These are phyloP conservation scores for Leptestheria dahalacensis DNA, from an alignment of 1,140 invertebrate genomes.

Conservation along the genomic window DNA sequence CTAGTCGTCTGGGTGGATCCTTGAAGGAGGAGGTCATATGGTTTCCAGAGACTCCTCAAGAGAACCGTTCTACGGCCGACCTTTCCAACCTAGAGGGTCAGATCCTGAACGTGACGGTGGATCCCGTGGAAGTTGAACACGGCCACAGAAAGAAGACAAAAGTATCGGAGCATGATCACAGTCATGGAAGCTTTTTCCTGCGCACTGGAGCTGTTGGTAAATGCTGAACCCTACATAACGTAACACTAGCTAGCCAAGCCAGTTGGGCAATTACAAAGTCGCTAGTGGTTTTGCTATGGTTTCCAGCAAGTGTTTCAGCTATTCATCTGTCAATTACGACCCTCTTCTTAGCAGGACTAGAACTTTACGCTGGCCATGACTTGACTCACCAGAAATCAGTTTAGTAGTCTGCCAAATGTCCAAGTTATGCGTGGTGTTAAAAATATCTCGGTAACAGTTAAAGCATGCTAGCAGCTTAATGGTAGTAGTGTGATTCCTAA, in stretches of 20 bases:
- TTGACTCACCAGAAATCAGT: no score
- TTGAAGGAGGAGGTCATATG: background rate
- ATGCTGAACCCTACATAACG: background rate
- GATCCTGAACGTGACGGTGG: background rate
- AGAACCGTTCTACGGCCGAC: background rate
- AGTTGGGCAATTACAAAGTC: no score
- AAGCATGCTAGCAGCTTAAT: no score
- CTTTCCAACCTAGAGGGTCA: background rate
- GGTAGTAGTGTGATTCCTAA: no score
- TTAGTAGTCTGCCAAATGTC: no score
- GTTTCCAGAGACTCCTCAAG: background rate
- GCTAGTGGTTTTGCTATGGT: no score
- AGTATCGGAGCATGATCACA: slow-evolving; percentile 80
- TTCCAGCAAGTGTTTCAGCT: no score
- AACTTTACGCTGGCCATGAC: no score
- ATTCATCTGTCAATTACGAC: no score
- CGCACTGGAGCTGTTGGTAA: slow-evolving; percentile 87
- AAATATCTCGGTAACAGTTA: no score
- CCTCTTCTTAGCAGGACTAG: no score
- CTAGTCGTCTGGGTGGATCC: background rate
- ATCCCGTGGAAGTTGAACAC: background rate
- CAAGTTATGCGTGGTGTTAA: no score
- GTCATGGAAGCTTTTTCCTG: slow-evolving; percentile 90
- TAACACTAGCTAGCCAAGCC: background rate
- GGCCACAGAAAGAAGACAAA: slow-evolving; percentile 48